Evolutionary conservation across 1,140 invertebrate species (phyloP), one percentile per base, ranked within the genome.

Genomic region (Thaumatotibia leucotreta): DNA sequence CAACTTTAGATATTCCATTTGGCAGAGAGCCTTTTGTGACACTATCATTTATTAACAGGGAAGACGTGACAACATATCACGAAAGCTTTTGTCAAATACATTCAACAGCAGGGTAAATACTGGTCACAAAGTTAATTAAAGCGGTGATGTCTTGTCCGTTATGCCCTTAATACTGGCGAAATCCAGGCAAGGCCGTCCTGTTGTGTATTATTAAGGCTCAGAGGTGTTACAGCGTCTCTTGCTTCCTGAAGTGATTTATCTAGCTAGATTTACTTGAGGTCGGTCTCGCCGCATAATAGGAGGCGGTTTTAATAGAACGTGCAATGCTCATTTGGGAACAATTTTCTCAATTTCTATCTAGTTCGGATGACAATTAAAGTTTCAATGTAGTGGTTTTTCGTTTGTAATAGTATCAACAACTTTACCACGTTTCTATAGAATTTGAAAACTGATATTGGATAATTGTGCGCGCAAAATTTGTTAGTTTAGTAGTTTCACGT

Each of bases 171-270:
- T 58, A 58, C 52, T 58, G 33, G 23, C 27, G 14, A 58, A 20
- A 58, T 24, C 14, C 52, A n/a, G 23, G 33, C 9, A 39, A 39
- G 33, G 24, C 22, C 52, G 52, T 58, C 23, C 52, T 58, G 27
- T 58, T 27, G 23, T 27, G 52, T 24, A 58, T 58, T 58, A 58
- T 27, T 45, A 27, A 23, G 50, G 50, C 50, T 52, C 50, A 52
- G 22, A 24, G 24, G 52, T 27, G 52, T 27, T 27, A 45, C 39
- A 45, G n/a, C 39, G 39, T 45, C 39, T 20, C 17, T 17, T 20
- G 39, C 39, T 45, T 45, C 39, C 39, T 45, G 39, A 45, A 45
- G 39, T 45, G 39, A 45, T 45, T 45, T 45, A 45, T 45, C 39
- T 45, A 45, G 39, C 39, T n/a, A 45, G 14, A 45, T 17, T 20